Evolutionary conservation across 2,888 invertebrate species (phyloP).

Genomic region (Callosobruchus maculatus): DNA sequence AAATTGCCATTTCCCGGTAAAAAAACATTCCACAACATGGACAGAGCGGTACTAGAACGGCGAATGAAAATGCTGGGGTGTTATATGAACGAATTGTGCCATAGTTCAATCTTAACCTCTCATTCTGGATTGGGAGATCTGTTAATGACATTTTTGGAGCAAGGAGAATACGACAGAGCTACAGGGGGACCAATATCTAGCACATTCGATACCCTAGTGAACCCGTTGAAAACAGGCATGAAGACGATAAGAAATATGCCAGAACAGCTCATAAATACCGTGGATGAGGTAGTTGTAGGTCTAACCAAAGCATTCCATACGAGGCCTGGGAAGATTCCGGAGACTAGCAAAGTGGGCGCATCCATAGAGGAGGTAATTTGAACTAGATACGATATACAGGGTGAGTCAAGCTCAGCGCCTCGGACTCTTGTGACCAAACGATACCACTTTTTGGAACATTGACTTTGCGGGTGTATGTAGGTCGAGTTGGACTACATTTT

Average conservation of each 20-base stretch:
- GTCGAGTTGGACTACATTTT: too few species aligned
- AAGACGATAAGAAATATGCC: conserved; percentile 85
- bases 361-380: conserved; percentile 55
- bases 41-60: conserved; percentile 76
- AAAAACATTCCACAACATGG: conserved; percentile 91
- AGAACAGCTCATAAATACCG: conserved; percentile 80
- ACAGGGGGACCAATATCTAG: conserved; percentile 58
- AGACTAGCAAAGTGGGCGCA: conserved; percentile 49
- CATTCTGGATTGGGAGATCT: conserved; percentile 62
- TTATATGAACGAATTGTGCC: conserved; percentile 72
- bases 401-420: too few species aligned
- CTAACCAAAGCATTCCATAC: conserved; percentile 73
- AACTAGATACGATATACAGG: too few species aligned
- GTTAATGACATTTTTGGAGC: conserved; percentile 64
- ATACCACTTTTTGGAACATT: too few species aligned
- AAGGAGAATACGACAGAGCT: conserved; percentile 66
- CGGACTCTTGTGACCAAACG: too few species aligned
- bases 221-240: conserved; percentile 78
- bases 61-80: conserved; percentile 77
- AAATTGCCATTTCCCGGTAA: conserved; percentile 85
- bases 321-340: conserved; percentile 46
- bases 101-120: conserved; percentile 56
- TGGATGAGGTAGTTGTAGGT: conserved; percentile 80
- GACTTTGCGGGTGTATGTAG: too few species aligned
- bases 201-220: conserved; percentile 52